A percentile compares a stretch with the other conserved stretches of the same genome.
Conservation (phyloP, 1,140 invertebrate species). For the Diprion similis region DNA sequence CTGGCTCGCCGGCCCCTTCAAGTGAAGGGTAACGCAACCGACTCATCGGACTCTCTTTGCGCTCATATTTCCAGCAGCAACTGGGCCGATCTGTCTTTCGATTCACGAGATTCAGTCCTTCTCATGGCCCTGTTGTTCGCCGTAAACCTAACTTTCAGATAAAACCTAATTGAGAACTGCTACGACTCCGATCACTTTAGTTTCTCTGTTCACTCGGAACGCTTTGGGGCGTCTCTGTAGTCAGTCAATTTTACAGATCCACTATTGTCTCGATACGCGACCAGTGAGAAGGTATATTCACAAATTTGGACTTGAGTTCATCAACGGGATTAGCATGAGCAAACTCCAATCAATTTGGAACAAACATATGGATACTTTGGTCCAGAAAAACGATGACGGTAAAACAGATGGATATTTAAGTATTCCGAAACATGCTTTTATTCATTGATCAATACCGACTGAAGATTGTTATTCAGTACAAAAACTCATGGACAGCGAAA, state of each 20-base stretch:
- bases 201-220: neutral
- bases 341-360: no score
- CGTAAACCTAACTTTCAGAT: neutral
- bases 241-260: neutral
- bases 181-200: neutral
- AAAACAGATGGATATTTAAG: no score
- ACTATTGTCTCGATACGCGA: no score
- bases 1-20: neutral
- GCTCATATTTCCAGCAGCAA: neutral
- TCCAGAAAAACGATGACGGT: no score
- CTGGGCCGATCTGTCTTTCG: conserved; percentile 2
- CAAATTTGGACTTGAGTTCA: no score
- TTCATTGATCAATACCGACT: no score
- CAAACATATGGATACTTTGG: no score
- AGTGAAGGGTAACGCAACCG: neutral
- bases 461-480: no score
- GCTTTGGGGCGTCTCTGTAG: neutral
- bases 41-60: neutral
- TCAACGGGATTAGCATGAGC: no score
- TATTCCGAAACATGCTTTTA: no score
- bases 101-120: neutral
- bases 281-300: no score
- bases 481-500: no score
- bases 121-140: neutral
- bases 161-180: neutral